Conservation (phyloP, 2,797 vertebrate species). For the Acanthurus tractus region DNA sequence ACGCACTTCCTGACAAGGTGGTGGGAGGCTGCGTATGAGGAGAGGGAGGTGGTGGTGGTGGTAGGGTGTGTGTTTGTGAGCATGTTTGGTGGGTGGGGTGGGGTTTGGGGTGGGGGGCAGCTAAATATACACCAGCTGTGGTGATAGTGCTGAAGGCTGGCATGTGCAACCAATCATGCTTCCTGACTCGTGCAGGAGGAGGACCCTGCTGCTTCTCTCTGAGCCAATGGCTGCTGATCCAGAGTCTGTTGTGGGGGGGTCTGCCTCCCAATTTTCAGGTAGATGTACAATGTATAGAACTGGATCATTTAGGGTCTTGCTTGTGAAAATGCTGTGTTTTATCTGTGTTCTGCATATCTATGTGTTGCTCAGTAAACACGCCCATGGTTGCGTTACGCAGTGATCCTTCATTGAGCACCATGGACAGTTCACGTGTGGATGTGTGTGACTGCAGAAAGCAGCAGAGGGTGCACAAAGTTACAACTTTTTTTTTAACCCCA, state of each 20-base stretch:
- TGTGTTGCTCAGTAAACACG: slow-evolving; percentile 28
- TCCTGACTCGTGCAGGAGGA: slow-evolving; percentile 57
- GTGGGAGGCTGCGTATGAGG: slow-evolving; percentile 40
- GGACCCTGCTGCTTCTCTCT: slow-evolving; percentile 45
- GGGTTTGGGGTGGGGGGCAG: not conserved
- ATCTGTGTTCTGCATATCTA: slow-evolving; percentile 46
- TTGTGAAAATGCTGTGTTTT: not conserved
- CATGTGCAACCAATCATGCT: slow-evolving; percentile 71
- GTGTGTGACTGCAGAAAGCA: slow-evolving; percentile 54
- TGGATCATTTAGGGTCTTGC: slow-evolving; percentile 8
- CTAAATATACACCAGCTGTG: slow-evolving; percentile 78
- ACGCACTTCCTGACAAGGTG: slow-evolving; percentile 77
- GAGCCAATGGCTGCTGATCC: slow-evolving; percentile 58
- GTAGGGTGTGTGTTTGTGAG: not conserved
- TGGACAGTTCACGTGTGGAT: slow-evolving; percentile 71
- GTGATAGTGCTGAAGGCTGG: slow-evolving; percentile 56
- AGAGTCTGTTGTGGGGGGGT: slow-evolving; percentile 16
- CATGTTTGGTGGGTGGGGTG: too few relatives aligned
- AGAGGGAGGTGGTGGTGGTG: slow-evolving; percentile 1
- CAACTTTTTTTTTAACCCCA: not conserved
- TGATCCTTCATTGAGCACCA: slow-evolving; percentile 57
- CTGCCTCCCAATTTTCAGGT: slow-evolving; percentile 22
- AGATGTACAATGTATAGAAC: slow-evolving; percentile 53
- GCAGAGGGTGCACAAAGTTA: slow-evolving; percentile 17
- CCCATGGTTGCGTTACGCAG: slow-evolving; percentile 36